Evolutionary conservation across 2,113 vertebrate species (phyloP), one percentile per base, ranked within the genome.

Genomic region (Cisticola juncidis): DNA sequence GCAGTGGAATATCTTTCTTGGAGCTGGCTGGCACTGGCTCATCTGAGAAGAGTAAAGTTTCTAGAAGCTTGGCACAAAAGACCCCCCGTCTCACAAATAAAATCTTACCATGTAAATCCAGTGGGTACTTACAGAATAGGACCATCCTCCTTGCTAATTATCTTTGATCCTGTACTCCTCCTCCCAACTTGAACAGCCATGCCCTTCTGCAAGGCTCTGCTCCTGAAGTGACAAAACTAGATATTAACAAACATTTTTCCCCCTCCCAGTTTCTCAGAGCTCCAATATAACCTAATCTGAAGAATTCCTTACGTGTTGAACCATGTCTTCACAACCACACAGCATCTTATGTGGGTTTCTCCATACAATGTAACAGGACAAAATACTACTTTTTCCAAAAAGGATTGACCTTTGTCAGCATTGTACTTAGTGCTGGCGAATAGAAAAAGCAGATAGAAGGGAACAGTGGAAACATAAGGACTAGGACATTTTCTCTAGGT

Each of bases 1-100:
- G 17, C 20, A 47, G 26, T 5, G 3, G 23, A 1, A 0, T 13
- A 25, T 26, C 44, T 2, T 0, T 36, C 45, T 28, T 65, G 45
- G 9, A 79, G 7, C 5, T 4, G 0, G 10, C 10, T 56, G 19
- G 16, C 21, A 40, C 28, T 40, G 16, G 9, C 11, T 70, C 21
- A 3, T 45, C 6, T 9, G 29, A 45, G n/a, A 42, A 4, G 9
- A 5, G 5, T 21, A 17, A 36, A 70, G 20, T 18, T 47, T 74
- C 40, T 17, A 50, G 20, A 11, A 56, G 4, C 23, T 70, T 61
- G 2, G 2, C 23, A 66, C 26, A 38, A 14, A 50, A 36, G 12
- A 4, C 4, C 24, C 4, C 2, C 20, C 15, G 21, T 7, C 13
- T 35, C 31, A 42, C 11, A 66, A 66, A 35, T 7, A 48, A 66